These are phyloP conservation scores for Brenthis hecate DNA, from an alignment of 2,888 invertebrate species.

Conservation along the genomic window DNA sequence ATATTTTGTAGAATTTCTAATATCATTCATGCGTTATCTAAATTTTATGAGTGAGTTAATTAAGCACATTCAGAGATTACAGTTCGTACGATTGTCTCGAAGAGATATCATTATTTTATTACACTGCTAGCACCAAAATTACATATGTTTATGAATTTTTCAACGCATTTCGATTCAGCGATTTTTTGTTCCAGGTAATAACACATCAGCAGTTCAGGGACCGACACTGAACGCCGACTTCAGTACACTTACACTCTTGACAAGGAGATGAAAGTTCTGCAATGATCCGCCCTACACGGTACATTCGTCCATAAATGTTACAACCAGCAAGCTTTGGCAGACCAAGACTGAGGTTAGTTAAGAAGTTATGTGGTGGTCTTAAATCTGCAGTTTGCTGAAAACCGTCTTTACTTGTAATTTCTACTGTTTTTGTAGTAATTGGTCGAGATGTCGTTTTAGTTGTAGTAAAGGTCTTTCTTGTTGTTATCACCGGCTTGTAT, in stretches of 20 bases:
- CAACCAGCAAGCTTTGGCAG: slow-evolving; percentile 91
- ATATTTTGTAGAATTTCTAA: slow-evolving; percentile 42
- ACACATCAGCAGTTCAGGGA: slow-evolving; percentile 79
- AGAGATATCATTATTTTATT: no score
- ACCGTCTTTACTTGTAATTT: slow-evolving; percentile 46
- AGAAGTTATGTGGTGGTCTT: slow-evolving; percentile 46
- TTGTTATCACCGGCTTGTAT: slow-evolving; percentile 40
- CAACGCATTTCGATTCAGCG: not conserved
- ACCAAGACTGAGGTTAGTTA: slow-evolving; percentile 69
- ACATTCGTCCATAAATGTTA: slow-evolving; percentile 95
- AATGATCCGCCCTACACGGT: slow-evolving; percentile 91
- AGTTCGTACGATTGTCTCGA: no score
- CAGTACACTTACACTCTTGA: slow-evolving; percentile 92
- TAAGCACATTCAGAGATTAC: not conserved
- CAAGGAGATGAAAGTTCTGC: slow-evolving; percentile 91
- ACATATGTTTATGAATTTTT: no score
- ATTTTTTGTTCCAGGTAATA: slow-evolving; percentile 26
- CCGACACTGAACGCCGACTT: slow-evolving; percentile 92
- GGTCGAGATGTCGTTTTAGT: slow-evolving; percentile 42
- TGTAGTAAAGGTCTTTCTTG: slow-evolving; percentile 36
- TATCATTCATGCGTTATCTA: slow-evolving; percentile 14
- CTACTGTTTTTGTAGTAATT: slow-evolving; percentile 42
- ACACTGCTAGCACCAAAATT: no score
- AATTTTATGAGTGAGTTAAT: slow-evolving; percentile 23
- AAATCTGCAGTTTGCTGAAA: slow-evolving; percentile 46